phyloP scores from a whole-genome alignment of 2,888 invertebrate genomes.

The Nemurella pictetii region DNA sequence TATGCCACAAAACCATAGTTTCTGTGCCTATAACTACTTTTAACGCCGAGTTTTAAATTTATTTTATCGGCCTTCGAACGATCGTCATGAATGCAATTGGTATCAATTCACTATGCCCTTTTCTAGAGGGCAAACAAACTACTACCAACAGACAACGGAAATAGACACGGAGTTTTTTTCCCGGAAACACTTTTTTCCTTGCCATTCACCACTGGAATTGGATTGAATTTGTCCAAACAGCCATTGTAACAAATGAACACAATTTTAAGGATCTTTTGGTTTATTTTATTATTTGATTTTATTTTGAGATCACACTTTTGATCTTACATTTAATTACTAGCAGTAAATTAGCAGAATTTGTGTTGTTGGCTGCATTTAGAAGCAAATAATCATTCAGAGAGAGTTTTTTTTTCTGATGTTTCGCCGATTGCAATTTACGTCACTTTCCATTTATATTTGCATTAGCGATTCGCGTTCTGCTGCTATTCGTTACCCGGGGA shows the following conservation, averaged over 20 bases:
- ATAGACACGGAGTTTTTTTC: neutral
- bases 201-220: neutral
- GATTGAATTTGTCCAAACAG: neutral
- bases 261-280: neutral
- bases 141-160: neutral
- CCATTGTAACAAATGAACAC: neutral
- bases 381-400: neutral
- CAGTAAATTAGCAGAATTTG: no score
- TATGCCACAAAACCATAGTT: neutral
- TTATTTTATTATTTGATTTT: no score
- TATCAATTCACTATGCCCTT: neutral
- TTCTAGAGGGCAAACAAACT: neutral
- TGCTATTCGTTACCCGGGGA: neutral
- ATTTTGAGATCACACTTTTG: no score
- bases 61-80: neutral
- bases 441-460: neutral
- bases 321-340: no score
- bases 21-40: no score
- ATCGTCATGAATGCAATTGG: neutral
- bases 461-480: neutral
- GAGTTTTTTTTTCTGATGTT: neutral
- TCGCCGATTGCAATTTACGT: neutral
- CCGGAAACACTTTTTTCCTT: neutral
- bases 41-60: neutral
- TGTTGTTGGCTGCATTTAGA: neutral